Percentiles rank a stretch among this genome's conserved stretches.
Evolutionary conservation across 2,888 invertebrate genomes (phyloP).

Genomic region (Clitarchus hookeri): DNA sequence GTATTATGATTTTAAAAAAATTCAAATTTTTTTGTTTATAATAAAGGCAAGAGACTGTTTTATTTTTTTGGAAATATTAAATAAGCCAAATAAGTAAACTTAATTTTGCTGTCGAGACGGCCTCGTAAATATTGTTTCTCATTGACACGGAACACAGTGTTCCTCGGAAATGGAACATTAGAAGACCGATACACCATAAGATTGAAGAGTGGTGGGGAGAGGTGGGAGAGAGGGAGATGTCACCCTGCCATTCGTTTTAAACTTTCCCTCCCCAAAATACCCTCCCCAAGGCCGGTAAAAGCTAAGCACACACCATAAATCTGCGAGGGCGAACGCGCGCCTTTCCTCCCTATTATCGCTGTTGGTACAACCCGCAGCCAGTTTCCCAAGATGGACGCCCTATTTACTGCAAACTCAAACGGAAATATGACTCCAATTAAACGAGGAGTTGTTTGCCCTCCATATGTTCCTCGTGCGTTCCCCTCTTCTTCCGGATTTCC

Average conservation of each 20-base stretch:
- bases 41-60: too few species aligned
- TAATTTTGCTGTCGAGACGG: too few species aligned
- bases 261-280: not conserved
- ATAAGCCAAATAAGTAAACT: too few species aligned
- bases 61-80: too few species aligned
- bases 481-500: not conserved
- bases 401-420: conserved; percentile 36
- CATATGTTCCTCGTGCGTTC: too few species aligned
- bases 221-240: not conserved
- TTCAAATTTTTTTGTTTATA: too few species aligned
- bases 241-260: conserved; percentile 21
- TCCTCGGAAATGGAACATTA: too few species aligned
- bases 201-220: not conserved
- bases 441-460: conserved; percentile 33
- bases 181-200: too few species aligned
- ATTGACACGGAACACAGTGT: too few species aligned
- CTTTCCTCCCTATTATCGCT: conserved; percentile 35
- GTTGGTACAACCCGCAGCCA: conserved; percentile 35
- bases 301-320: conserved; percentile 28
- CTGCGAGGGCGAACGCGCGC: conserved; percentile 18
- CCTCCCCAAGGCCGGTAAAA: not conserved
- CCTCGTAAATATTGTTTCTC: too few species aligned
- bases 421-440: conserved; percentile 38
- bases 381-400: conserved; percentile 26
- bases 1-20: too few species aligned